These are phyloP conservation scores for Leucopternis melanops DNA, from an alignment of 2,113 vertebrate genomes.

Conservation along the genomic window DNA sequence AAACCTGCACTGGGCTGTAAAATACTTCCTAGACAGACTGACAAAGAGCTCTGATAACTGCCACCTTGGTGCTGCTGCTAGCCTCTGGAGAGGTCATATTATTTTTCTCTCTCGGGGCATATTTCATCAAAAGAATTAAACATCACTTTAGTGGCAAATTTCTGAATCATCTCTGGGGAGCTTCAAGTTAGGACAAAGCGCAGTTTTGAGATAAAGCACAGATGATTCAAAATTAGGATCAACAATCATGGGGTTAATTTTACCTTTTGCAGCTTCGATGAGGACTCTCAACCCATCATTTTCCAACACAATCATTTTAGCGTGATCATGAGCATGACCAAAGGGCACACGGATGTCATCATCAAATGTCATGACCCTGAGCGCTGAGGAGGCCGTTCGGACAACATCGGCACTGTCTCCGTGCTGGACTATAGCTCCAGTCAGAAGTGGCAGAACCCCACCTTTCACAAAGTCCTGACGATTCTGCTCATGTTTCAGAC, in stretches of 20 bases:
- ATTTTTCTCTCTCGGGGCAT: background rate
- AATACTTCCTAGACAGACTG: background rate
- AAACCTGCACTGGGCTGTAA: background rate
- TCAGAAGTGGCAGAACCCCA: conserved; percentile 76
- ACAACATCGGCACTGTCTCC: conserved; percentile 65
- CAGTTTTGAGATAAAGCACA: background rate
- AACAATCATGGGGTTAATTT: background rate
- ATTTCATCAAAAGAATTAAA: background rate
- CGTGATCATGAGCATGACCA: conserved; percentile 87
- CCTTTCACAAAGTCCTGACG: conserved; percentile 83
- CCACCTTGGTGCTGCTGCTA: background rate
- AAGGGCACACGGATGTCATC: conserved; percentile 91
- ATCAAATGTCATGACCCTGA: conserved; percentile 90
- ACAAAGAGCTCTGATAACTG: background rate
- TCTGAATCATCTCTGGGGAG: background rate
- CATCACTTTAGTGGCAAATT: background rate
- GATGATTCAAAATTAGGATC: fast-evolving
- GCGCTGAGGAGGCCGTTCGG: conserved; percentile 72
- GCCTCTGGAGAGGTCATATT: background rate
- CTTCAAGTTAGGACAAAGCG: background rate
- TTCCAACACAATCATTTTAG: conserved; percentile 89
- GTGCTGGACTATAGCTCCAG: conserved; percentile 66
- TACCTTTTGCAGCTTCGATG: conserved; percentile 88
- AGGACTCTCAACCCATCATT: conserved; percentile 84
- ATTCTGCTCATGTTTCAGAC: conserved; percentile 91